phyloP scores from a whole-genome alignment of 2,113 vertebrate genomes.

The Clarias gariepinus region DNA sequence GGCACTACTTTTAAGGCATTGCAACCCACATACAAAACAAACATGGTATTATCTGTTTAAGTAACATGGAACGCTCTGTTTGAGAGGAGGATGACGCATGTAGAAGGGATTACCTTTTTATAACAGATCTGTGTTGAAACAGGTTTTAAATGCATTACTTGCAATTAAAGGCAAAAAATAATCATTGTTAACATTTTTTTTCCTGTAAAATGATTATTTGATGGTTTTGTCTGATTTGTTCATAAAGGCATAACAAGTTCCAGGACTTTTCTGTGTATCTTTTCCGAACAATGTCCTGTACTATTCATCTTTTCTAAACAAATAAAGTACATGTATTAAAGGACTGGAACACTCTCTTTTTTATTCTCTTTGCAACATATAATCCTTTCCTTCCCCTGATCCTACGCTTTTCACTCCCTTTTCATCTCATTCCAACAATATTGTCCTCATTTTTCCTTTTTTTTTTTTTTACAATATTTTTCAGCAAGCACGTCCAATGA shows the following conservation, averaged over 20 bases:
- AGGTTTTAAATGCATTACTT: background rate
- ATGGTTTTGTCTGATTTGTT: background rate
- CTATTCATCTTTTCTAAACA: background rate
- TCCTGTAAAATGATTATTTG: conserved; percentile 6
- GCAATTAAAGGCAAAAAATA: background rate
- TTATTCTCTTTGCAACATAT: conserved; percentile 1
- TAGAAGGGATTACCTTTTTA: background rate
- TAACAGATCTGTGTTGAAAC: conserved; percentile 1
- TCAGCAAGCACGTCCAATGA: conserved; percentile 23
- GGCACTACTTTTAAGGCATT: background rate
- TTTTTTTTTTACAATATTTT: conserved; percentile 22
- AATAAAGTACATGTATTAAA: background rate
- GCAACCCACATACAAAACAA: conserved; percentile 30
- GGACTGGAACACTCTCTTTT: background rate
- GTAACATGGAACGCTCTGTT: background rate
- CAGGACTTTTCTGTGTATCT: background rate
- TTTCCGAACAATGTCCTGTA: background rate
- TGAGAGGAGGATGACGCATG: background rate
- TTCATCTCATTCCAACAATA: conserved; percentile 11
- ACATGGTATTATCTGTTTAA: background rate
- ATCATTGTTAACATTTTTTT: background rate
- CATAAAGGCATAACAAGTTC: background rate
- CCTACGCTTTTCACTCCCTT: conserved; percentile 16
- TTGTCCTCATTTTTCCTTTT: conserved; percentile 18
- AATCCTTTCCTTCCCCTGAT: conserved; percentile 30